A percentile compares a stretch with the other conserved stretches of the same genome.
These are phyloP conservation scores for Hippopotamus amphibius DNA, from an alignment of 2,113 vertebrate genomes.

Conservation along the genomic window DNA sequence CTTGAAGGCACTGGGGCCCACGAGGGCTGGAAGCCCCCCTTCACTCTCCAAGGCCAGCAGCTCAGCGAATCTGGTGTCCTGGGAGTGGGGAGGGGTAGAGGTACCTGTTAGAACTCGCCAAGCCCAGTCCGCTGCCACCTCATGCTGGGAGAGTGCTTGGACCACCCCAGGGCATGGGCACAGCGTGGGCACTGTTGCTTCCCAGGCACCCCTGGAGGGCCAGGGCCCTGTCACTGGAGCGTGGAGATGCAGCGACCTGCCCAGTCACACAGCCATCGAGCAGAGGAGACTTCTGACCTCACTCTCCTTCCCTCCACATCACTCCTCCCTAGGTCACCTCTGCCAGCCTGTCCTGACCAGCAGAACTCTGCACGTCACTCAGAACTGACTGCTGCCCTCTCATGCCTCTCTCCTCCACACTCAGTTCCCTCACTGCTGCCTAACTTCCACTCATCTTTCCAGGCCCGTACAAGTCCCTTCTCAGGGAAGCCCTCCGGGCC, in stretches of 20 bases:
- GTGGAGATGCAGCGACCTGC: neutral
- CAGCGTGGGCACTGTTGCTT: neutral
- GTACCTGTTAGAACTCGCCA: neutral
- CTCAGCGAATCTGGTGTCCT: slow-evolving; percentile 93
- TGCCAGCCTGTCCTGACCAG: neutral
- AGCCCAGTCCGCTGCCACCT: neutral
- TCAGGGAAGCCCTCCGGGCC: neutral
- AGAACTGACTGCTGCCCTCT: neutral
- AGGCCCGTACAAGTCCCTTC: neutral
- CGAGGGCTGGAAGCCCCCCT: slow-evolving; percentile 94
- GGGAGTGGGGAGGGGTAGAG: neutral
- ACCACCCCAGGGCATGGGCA: neutral
- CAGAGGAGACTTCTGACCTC: neutral
- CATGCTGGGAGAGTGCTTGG: neutral
- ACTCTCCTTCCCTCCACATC: rapidly evolving
- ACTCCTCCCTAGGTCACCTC: neutral
- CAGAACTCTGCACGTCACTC: neutral
- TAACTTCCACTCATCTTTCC: neutral
- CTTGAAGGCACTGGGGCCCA: slow-evolving; percentile 99
- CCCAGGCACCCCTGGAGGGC: neutral
- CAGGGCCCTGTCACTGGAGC: neutral
- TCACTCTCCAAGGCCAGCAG: slow-evolving; percentile 92
- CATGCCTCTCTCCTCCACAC: neutral
- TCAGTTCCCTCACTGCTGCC: neutral
- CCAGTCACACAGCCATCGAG: neutral